phyloP scores from a whole-genome alignment of 2,113 vertebrate species.

The Eurypyga helias region DNA sequence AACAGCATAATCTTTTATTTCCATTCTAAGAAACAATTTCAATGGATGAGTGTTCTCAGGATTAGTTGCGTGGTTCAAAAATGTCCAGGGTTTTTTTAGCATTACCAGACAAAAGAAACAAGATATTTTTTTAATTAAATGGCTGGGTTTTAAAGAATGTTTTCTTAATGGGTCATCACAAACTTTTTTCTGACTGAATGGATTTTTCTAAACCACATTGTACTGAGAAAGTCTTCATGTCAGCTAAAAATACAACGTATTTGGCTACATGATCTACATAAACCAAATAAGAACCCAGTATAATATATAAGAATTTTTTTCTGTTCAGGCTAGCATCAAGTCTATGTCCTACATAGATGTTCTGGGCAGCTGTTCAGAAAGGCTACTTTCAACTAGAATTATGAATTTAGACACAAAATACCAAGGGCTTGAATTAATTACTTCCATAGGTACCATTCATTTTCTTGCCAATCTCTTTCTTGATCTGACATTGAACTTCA shows the following conservation, averaged over 20 bases:
- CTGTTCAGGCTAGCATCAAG: background rate
- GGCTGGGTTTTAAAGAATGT: background rate
- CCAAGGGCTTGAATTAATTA: background rate
- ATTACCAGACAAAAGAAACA: slow-evolving; percentile 51
- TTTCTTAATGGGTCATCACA: slow-evolving; percentile 11
- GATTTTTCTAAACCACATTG: slow-evolving; percentile 33
- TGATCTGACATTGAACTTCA: background rate
- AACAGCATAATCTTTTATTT: slow-evolving; percentile 24
- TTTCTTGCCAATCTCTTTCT: background rate
- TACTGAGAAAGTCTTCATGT: background rate
- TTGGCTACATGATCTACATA: slow-evolving; percentile 2
- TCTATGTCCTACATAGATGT: background rate
- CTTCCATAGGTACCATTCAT: background rate
- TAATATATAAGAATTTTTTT: background rate
- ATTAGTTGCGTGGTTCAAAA: slow-evolving; percentile 37
- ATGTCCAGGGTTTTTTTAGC: slow-evolving; percentile 13
- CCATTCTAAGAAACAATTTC: slow-evolving; percentile 32
- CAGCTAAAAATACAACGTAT: slow-evolving; percentile 24
- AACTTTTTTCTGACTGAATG: background rate
- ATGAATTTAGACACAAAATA: background rate
- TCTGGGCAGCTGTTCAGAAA: background rate
- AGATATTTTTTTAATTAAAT: slow-evolving; percentile 22
- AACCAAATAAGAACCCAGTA: background rate
- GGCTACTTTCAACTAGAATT: background rate
- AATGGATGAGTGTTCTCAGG: background rate